Conservation (phyloP, 2,113 vertebrate genomes). For the Antigone vipio region DNA sequence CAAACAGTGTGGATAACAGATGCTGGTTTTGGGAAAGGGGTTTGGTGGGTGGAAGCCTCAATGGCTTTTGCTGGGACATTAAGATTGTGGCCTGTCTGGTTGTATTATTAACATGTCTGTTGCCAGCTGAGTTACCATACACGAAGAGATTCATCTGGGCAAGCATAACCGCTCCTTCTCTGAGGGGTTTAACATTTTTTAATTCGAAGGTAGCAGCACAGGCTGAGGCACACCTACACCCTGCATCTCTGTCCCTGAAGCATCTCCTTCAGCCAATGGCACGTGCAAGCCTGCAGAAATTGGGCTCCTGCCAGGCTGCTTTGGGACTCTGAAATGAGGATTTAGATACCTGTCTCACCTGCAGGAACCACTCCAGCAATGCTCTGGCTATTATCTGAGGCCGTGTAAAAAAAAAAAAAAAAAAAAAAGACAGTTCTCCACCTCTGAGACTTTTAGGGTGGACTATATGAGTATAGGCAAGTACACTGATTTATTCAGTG, state of each 20-base stretch:
- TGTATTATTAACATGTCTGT: background rate
- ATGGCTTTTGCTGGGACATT: background rate
- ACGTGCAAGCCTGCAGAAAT: background rate
- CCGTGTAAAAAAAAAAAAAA: background rate
- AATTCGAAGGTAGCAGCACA: background rate
- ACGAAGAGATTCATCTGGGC: background rate
- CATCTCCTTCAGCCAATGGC: background rate
- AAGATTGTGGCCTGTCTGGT: background rate
- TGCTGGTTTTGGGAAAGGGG: background rate
- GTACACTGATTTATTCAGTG: background rate
- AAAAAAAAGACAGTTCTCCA: background rate
- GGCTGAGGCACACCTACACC: background rate
- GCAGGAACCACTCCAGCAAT: background rate
- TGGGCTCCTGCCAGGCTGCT: background rate
- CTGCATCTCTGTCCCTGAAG: background rate
- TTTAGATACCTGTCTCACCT: background rate
- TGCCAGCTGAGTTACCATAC: background rate
- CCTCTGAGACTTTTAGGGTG: background rate
- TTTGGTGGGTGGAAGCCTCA: background rate
- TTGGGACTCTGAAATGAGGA: background rate
- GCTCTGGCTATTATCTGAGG: background rate
- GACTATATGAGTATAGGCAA: background rate
- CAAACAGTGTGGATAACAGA: background rate
- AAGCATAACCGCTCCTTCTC: background rate
- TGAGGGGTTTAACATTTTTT: background rate